Percentiles rank a stretch among this genome's conserved stretches.
Conservation (phyloP, 2,888 invertebrate species). For the Brachylomia viminalis region DNA sequence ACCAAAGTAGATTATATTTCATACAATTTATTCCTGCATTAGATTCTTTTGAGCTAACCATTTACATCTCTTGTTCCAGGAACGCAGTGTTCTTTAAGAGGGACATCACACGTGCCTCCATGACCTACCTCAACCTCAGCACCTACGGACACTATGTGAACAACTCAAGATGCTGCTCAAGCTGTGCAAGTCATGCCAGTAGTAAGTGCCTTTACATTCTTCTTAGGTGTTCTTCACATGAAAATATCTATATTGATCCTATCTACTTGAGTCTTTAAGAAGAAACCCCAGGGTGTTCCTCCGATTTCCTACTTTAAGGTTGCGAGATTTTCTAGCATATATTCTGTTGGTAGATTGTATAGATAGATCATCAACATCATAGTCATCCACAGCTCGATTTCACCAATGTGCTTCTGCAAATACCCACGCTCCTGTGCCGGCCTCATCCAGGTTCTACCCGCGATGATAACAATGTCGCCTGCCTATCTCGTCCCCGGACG, state of each 20-base stretch:
- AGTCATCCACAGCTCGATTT: not conserved
- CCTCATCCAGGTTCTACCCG: no score
- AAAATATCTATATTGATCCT: not conserved
- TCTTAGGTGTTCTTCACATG: not conserved
- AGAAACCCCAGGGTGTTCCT: not conserved
- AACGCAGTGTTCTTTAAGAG: not conserved
- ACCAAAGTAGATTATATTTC: not conserved
- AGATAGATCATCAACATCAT: not conserved
- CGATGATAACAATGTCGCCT: no score
- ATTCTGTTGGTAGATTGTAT: not conserved
- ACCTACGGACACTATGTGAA: conserved; percentile 73
- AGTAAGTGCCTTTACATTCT: conserved; percentile 81
- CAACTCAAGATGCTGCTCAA: conserved; percentile 82
- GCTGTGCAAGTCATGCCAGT: conserved; percentile 91
- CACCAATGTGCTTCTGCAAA: no score
- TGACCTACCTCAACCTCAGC: not conserved
- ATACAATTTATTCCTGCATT: no score
- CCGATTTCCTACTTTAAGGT: not conserved
- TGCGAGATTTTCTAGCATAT: not conserved
- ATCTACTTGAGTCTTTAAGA: not conserved
- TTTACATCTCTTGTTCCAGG: conserved; percentile 33
- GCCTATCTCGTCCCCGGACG: no score
- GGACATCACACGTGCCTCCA: not conserved
- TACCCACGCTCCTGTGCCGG: not conserved
- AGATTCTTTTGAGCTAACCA: not conserved